Evolutionary conservation across 2,113 vertebrate species (phyloP).

Genomic region (Cephalopholis sonnerati): DNA sequence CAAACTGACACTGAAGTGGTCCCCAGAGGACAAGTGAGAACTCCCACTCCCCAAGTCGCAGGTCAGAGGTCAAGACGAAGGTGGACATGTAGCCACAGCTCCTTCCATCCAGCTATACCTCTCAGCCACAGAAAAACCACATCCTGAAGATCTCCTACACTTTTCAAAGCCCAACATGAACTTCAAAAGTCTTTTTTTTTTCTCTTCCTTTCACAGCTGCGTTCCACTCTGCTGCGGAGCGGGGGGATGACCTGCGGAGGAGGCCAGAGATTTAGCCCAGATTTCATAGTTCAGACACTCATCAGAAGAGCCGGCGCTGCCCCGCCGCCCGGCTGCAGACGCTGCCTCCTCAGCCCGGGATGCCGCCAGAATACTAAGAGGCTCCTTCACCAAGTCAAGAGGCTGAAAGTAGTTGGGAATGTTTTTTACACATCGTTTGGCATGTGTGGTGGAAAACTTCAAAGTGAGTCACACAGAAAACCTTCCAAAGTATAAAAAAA

Average conservation of each 20-base stretch:
- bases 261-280: slow-evolving; percentile 37
- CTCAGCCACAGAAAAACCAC: neutral
- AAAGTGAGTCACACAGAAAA: neutral
- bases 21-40: too few relatives aligned
- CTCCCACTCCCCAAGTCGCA: too few relatives aligned
- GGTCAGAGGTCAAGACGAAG: neutral
- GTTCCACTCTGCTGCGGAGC: slow-evolving; percentile 11
- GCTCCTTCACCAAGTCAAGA: neutral
- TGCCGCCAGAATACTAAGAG: slow-evolving; percentile 34
- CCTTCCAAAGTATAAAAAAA: neutral
- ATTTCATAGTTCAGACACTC: slow-evolving; percentile 37
- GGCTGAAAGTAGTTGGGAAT: neutral
- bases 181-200: slow-evolving; percentile 31
- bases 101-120: neutral
- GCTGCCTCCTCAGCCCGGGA: neutral
- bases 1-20: too few relatives aligned
- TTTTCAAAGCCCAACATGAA: slow-evolving; percentile 35
- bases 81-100: slow-evolving; percentile 1
- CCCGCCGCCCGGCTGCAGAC: slow-evolving; percentile 1
- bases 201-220: slow-evolving; percentile 14
- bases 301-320: slow-evolving; percentile 7
- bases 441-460: neutral
- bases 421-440: neutral
- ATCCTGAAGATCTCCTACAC: slow-evolving; percentile 29
- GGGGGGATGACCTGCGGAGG: slow-evolving; percentile 15